These are phyloP conservation scores for Lycorma delicatula DNA, from an alignment of 1,140 invertebrate species.

Conservation along the genomic window DNA sequence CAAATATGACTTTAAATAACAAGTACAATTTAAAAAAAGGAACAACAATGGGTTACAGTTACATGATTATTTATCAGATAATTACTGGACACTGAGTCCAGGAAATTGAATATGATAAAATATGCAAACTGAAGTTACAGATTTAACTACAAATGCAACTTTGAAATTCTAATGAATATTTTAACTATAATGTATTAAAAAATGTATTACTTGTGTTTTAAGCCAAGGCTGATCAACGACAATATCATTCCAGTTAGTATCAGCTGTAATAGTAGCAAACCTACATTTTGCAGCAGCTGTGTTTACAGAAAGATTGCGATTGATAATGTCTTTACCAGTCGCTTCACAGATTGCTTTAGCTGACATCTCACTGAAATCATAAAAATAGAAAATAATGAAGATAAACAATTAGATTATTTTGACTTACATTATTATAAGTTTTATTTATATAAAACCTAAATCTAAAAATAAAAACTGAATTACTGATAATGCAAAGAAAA, in stretches of 20 bases:
- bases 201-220: constrained; percentile 57
- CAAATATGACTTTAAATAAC: too few species aligned
- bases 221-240: constrained; percentile 80
- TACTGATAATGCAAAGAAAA: too few species aligned
- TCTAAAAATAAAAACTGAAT: too few species aligned
- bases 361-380: constrained; percentile 62
- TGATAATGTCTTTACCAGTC: constrained; percentile 89
- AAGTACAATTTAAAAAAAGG: too few species aligned
- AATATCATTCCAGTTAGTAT: constrained; percentile 72
- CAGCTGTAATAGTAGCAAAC: constrained; percentile 71
- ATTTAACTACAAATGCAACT: background rate
- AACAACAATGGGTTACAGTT: too few species aligned
- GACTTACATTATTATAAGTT: too few species aligned
- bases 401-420: too few species aligned
- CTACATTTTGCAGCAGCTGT: constrained; percentile 65
- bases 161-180: background rate
- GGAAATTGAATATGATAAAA: too few species aligned
- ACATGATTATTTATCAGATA: too few species aligned
- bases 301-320: constrained; percentile 62
- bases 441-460: too few species aligned
- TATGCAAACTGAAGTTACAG: background rate
- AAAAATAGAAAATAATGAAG: background rate
- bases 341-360: constrained; percentile 97
- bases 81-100: too few species aligned
- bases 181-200: too few species aligned